Base-by-base conservation (phyloP, 2,113 vertebrate species). In the Pseudorasbora parva region DNA sequence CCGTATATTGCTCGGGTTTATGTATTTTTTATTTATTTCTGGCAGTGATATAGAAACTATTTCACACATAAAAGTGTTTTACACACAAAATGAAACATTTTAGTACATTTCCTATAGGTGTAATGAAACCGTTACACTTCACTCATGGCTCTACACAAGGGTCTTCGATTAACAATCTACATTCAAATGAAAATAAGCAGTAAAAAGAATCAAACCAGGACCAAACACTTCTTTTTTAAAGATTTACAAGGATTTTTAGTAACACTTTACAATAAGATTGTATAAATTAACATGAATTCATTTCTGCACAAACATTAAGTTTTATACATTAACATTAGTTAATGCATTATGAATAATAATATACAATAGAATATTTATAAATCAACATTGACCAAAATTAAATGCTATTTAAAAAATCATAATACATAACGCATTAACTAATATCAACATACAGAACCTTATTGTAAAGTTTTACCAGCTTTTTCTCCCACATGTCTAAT, bases 61-160 rank as follows among this genome's bases (percentile, higher is more conserved):
- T 59, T 59, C 33, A 57, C 74, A 77, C 74, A 59, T n/a, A 57
- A 56, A 56, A 41, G 47, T 57, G 27, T 56, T 76, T 74, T 54
- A 75, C 73, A 75, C 73, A 73, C 23, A 49, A 73, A 74, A 74
- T 17, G 25, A 51, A 51, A 30, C 51, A 33, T 74, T 30, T 21
- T 30, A 4, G 51, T 14, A 57, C 33, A 76, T 78, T 25, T 25
- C 15, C n/a, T 45, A 45, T 14, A 25, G 56, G 5, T 60, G 56
- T 56, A 60, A 14, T 57, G 23, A 78, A 78, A 60, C n/a, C 5
- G 30, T 41, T 54, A 21, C 51, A 45, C 37, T 45, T 62, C 19
- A 60, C 60, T 78, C 8, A 27, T n/a, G 8, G 11, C 27, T 78
- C 4, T 60, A 62, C n/a, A 73, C 2, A 15, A 51, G 7, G 1